A percentile compares a stretch with the other conserved stretches of the same genome.
Evolutionary conservation across 2,113 vertebrate genomes (phyloP).

Genomic region (Hypocryptadius cinnamomeus): DNA sequence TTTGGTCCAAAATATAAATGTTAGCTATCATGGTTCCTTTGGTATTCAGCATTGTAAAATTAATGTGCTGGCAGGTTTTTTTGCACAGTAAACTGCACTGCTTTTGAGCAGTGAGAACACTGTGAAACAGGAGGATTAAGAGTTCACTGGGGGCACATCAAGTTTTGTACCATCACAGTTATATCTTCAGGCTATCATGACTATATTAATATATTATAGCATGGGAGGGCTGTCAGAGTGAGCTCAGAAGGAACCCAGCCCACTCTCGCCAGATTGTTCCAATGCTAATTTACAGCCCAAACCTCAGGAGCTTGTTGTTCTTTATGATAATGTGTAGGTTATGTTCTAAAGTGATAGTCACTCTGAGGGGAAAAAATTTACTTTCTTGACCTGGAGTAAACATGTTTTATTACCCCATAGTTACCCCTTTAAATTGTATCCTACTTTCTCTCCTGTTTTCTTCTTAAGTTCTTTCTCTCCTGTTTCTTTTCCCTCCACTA

Average conservation of each 20-base stretch:
- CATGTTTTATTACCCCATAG: background rate
- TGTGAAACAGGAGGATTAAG: constrained; percentile 12
- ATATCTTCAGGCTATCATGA: constrained; percentile 43
- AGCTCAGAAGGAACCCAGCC: constrained; percentile 1
- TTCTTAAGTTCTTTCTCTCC: background rate
- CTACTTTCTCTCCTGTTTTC: background rate
- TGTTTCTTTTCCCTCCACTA: background rate
- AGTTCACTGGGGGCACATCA: constrained; percentile 44
- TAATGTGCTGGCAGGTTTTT: background rate
- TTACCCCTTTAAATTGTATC: background rate
- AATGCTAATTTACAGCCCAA: background rate
- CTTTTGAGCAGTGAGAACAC: constrained; percentile 23
- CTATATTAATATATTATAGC: constrained; percentile 41
- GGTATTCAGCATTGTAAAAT: constrained; percentile 26
- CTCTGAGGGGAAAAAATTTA: background rate
- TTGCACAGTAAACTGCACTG: background rate
- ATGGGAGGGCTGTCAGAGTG: constrained; percentile 1
- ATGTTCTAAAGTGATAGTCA: background rate
- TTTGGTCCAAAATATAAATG: constrained; percentile 26
- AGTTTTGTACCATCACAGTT: constrained; percentile 25
- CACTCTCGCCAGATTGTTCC: background rate
- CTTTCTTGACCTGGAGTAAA: background rate
- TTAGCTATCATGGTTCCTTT: constrained; percentile 7
- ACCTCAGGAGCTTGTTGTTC: background rate
- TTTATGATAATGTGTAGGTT: background rate